Evolutionary conservation across 64 coral and sea anemone species (phyloP), one percentile per base, ranked within the genome.

Genomic region (Actinia equina): DNA sequence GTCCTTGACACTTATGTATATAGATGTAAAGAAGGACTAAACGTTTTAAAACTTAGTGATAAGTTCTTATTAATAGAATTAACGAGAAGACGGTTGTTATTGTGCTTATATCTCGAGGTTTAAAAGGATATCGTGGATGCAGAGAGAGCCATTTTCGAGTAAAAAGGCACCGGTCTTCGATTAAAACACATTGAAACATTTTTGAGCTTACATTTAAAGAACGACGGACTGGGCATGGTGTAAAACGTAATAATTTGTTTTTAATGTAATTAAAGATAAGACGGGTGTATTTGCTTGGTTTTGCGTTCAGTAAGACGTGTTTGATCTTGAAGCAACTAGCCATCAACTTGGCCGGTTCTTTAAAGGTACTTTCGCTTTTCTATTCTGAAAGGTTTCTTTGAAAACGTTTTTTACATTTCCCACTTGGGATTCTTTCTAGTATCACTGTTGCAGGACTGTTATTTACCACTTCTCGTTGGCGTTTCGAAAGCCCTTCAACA

Each of bases 191-290:
- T 65, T 65, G 22, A 65, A 22, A 65, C n/a, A n/a, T 26, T 7
- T 19, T 22, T 4, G 13, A 13, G 22, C 62, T n/a, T 65, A 65
- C 23, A 23, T 22, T 22, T 65, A 41, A 74, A 41, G 26, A 74
- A 11, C n/a, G 63, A 69, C 63, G n/a, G 30, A 37, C 4, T 49
- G 46, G 23, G 42, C n/a, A 11, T 14, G 26, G 69, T 41, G 23
- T 41, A 74, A 14, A 30, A 74, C 25, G 55, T 74, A 42, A 74
- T 30, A 13, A 74, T 69, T n/a, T 2, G 55, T 26, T 30, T 30
- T 30, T 74, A 74, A 74, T 74, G 69, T 13, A 30, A 74, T 41
- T 74, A 74, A 41, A 14, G 69, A 74, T 74, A 74, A 74, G 69
- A 74, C 26, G 25, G 69, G 4, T 11, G 23, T 74, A 41, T 74